These are phyloP conservation scores for Musca domestica DNA, from an alignment of 1,140 invertebrate genomes.

Conservation along the genomic window DNA sequence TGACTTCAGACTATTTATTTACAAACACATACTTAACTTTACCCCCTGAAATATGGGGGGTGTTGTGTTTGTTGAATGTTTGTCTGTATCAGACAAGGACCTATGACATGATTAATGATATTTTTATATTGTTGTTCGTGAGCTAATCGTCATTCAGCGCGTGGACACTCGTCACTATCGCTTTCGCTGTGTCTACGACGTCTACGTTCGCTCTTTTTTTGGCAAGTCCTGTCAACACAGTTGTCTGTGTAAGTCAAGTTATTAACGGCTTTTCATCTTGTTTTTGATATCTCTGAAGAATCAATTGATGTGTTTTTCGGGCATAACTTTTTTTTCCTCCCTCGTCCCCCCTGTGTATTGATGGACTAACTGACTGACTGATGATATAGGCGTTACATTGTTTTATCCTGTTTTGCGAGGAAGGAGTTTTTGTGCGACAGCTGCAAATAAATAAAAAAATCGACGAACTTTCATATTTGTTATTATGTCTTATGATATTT, in stretches of 20 bases:
- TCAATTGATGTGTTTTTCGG: conserved; percentile 9
- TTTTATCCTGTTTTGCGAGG: too few species aligned
- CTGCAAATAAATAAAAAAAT: not conserved
- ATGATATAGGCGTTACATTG: too few species aligned
- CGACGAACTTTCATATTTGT: not conserved
- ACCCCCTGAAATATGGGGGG: too few species aligned
- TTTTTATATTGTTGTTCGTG: not conserved
- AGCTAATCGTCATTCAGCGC: conserved; percentile 12
- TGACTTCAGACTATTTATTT: too few species aligned
- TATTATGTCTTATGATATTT: not conserved
- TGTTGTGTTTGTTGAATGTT: too few species aligned
- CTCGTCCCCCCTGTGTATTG: too few species aligned
- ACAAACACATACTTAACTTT: too few species aligned
- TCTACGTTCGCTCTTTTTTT: too few species aligned
- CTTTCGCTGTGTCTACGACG: too few species aligned
- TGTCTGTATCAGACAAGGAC: not conserved
- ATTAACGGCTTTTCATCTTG: conserved; percentile 12
- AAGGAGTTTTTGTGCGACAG: not conserved
- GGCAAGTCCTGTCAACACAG: conserved; percentile 1
- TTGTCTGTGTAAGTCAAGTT: not conserved
- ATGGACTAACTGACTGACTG: too few species aligned
- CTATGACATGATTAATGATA: conserved; percentile 8
- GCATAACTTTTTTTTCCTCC: not conserved
- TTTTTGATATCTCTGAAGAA: conserved; percentile 6
- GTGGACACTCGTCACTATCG: not conserved